These are phyloP conservation scores for Mesorhabditis sp. DNA, from an alignment of 2,888 invertebrate genomes.

Conservation along the genomic window DNA sequence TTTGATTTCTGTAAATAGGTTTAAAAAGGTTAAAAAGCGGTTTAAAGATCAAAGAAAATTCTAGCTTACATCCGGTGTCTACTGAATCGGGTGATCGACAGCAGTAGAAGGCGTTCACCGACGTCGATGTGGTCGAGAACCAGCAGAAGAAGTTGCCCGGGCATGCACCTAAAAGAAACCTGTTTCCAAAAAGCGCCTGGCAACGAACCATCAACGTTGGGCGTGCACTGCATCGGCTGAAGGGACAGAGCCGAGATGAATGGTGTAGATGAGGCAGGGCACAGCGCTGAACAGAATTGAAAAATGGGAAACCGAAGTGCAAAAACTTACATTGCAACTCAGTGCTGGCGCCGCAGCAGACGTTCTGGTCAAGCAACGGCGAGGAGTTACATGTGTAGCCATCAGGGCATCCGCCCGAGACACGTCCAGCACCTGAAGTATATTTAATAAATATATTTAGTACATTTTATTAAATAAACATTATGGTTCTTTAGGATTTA, in stretches of 20 bases:
- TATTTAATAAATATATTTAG: neutral
- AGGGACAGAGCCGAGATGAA: constrained; percentile 56
- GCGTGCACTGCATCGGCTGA: constrained; percentile 58
- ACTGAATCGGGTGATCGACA: constrained; percentile 55
- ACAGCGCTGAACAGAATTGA: constrained; percentile 37
- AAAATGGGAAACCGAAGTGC: neutral
- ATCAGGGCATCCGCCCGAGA: constrained; percentile 55
- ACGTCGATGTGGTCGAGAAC: constrained; percentile 53
- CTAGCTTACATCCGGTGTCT: constrained; percentile 52
- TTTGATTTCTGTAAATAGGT: constrained; percentile 8
- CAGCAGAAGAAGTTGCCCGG: constrained; percentile 57
- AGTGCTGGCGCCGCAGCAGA: constrained; percentile 55
- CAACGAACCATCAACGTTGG: constrained; percentile 56
- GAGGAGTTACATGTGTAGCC: constrained; percentile 55
- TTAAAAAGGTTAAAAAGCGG: constrained; percentile 5
- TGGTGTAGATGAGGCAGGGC: constrained; percentile 54
- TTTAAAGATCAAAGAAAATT: neutral
- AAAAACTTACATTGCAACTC: constrained; percentile 44
- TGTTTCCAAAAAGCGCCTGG: constrained; percentile 18
- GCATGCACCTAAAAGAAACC: neutral
- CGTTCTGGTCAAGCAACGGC: constrained; percentile 55
- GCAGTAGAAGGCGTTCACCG: constrained; percentile 57
- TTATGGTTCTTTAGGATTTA: too few relatives aligned
- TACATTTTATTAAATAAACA: too few relatives aligned
- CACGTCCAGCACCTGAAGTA: constrained; percentile 31